phyloP scores from a whole-genome alignment of 35 echinoderm and acorn worm genomes.

The Ophioderma brevispina region DNA sequence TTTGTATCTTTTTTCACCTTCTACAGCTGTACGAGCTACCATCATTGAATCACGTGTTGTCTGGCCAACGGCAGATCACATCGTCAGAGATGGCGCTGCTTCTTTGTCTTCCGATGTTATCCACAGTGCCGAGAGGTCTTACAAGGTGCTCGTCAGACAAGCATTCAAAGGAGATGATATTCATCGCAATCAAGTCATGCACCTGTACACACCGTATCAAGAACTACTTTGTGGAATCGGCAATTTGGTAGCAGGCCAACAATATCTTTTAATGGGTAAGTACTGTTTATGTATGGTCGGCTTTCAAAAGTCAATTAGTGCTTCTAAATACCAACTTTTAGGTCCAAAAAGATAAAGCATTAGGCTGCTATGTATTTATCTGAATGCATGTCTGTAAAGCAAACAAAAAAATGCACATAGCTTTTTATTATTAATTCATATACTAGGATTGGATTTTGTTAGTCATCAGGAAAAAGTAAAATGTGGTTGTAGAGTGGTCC shows the following conservation, averaged over 20 bases:
- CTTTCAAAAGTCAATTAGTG: too few species aligned
- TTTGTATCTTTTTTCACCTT: not conserved
- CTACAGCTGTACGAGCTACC: not conserved
- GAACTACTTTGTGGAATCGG: conserved; percentile 64
- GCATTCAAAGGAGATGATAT: conserved; percentile 68
- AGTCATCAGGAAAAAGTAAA: too few species aligned
- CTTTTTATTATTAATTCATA: too few species aligned
- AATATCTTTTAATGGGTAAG: conserved; percentile 87
- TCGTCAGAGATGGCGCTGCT: not conserved
- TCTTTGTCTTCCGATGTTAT: not conserved
- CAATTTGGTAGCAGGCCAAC: conserved; percentile 29
- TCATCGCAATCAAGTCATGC: conserved; percentile 33
- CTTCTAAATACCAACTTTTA: too few species aligned
- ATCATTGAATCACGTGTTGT: not conserved
- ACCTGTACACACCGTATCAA: conserved; percentile 66
- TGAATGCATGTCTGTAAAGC: too few species aligned
- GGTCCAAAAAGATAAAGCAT: too few species aligned
- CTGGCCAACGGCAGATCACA: not conserved
- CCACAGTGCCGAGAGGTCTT: conserved; percentile 46
- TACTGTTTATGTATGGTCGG: not conserved
- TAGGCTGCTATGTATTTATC: too few species aligned
- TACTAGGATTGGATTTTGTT: too few species aligned
- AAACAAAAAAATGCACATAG: too few species aligned
- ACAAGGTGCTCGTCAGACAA: conserved; percentile 40
- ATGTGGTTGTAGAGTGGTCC: too few species aligned